A percentile compares a stretch with the other conserved stretches of the same genome.
Evolutionary conservation across 2,888 invertebrate genomes (phyloP).

Genomic region (Exephanes ischioxanthus): DNA sequence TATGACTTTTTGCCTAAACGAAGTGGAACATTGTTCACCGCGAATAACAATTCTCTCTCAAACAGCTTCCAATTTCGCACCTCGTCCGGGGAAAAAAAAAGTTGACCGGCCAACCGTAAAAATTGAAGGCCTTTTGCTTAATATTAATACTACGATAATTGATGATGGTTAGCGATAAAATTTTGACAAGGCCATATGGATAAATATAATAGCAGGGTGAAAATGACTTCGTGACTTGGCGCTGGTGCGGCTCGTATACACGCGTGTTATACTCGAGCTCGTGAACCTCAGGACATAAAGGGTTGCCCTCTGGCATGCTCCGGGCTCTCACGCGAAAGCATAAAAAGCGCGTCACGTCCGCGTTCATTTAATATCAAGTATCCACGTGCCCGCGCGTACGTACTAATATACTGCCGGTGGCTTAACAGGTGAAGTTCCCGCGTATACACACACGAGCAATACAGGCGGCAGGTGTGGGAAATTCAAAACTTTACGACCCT

Average conservation of each 20-base stretch:
- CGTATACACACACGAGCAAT: slow-evolving; percentile 5
- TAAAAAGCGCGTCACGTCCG: slow-evolving; percentile 63
- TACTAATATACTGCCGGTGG: slow-evolving; percentile 19
- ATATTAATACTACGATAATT: slow-evolving; percentile 5
- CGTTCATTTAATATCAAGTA: slow-evolving; percentile 68
- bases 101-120: neutral
- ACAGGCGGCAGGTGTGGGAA: slow-evolving; percentile 29
- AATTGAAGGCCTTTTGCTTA: neutral
- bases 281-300: slow-evolving; percentile 55
- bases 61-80: too few relatives aligned
- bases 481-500: slow-evolving; percentile 58
- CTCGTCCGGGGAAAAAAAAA: neutral
- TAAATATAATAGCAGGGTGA: slow-evolving; percentile 23
- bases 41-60: too few relatives aligned
- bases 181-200: neutral
- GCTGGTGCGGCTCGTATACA: neutral
- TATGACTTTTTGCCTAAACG: too few relatives aligned
- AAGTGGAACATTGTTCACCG: too few relatives aligned
- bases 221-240: neutral
- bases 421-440: slow-evolving; percentile 52
- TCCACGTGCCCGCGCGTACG: slow-evolving; percentile 50
- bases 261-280: slow-evolving; percentile 20
- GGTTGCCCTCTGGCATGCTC: slow-evolving; percentile 18
- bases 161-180: neutral
- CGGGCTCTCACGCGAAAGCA: slow-evolving; percentile 28